Percentiles rank a stretch among this genome's conserved stretches.
Evolutionary conservation across 2,888 invertebrate genomes (phyloP).

Genomic region (Diplolepis rosae): DNA sequence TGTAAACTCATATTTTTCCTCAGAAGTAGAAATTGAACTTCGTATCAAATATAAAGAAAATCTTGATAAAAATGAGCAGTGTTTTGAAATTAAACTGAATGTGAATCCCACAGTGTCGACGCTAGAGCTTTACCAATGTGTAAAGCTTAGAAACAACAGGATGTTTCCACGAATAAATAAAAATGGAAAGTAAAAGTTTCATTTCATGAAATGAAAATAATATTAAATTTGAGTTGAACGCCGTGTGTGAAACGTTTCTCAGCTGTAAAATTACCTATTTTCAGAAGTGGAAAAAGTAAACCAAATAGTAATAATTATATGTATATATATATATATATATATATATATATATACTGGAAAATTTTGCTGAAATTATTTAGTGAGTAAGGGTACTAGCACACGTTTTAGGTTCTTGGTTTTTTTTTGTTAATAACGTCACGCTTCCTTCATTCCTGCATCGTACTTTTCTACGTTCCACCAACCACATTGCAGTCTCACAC

Average conservation of each 20-base stretch:
- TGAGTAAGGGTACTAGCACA: conserved; percentile 8
- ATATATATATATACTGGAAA: neutral
- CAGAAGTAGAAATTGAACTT: no score
- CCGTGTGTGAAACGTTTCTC: conserved; percentile 45
- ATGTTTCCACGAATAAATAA: neutral
- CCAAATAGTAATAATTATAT: no score
- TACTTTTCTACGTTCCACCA: conserved; percentile 30
- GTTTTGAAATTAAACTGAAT: neutral
- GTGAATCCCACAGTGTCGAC: neutral
- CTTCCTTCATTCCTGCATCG: conserved; percentile 20
- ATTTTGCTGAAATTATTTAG: no score
- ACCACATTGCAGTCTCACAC: conserved; percentile 23
- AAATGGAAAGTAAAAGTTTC: conserved; percentile 48
- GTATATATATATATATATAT: no score
- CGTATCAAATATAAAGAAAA: neutral
- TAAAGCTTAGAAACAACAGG: neutral
- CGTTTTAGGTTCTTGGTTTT: neutral
- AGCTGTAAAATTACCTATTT: conserved; percentile 36
- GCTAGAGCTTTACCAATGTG: neutral
- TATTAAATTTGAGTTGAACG: conserved; percentile 51
- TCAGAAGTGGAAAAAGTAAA: neutral
- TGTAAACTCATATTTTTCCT: no score
- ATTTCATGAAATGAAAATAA: conserved; percentile 55
- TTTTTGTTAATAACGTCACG: conserved; percentile 35
- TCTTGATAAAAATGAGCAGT: neutral